Evolutionary conservation across 2,113 vertebrate genomes (phyloP).

Genomic region (Hemiscyllium ocellatum): DNA sequence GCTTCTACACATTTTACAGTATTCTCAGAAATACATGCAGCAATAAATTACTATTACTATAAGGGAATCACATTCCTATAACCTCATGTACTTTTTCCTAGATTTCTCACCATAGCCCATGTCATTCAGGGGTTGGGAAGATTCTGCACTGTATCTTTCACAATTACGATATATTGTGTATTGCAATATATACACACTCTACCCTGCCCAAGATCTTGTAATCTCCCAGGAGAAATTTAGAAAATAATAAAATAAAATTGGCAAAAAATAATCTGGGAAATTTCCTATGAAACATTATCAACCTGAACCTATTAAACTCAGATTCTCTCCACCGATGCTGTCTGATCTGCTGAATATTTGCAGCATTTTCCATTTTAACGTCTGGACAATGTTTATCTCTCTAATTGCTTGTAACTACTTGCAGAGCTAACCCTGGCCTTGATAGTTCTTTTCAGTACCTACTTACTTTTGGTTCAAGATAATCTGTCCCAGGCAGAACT

Average conservation of each 20-base stretch:
- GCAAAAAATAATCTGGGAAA: neutral
- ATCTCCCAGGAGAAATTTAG: neutral
- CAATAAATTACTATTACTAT: too few relatives aligned
- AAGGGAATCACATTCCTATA: too few relatives aligned
- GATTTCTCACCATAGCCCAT: too few relatives aligned
- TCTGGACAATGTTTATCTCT: neutral
- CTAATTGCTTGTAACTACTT: neutral
- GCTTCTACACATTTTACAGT: too few relatives aligned
- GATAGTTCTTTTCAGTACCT: neutral
- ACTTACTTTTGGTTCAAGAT: neutral
- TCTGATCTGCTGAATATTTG: too few relatives aligned
- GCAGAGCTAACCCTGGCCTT: neutral
- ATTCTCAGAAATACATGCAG: too few relatives aligned
- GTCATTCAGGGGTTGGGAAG: too few relatives aligned
- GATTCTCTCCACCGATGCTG: neutral
- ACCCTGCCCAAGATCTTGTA: neutral
- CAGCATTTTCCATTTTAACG: neutral
- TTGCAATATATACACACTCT: neutral
- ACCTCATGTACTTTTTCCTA: too few relatives aligned
- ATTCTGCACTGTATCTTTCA: neutral
- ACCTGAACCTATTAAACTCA: neutral
- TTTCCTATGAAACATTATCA: neutral
- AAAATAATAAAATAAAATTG: neutral
- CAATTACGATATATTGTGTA: neutral
- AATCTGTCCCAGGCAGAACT: neutral